A percentile compares a stretch with the other conserved stretches of the same genome.
phyloP scores from a whole-genome alignment of 2,797 vertebrate genomes.

The Siniperca scherzeri region DNA sequence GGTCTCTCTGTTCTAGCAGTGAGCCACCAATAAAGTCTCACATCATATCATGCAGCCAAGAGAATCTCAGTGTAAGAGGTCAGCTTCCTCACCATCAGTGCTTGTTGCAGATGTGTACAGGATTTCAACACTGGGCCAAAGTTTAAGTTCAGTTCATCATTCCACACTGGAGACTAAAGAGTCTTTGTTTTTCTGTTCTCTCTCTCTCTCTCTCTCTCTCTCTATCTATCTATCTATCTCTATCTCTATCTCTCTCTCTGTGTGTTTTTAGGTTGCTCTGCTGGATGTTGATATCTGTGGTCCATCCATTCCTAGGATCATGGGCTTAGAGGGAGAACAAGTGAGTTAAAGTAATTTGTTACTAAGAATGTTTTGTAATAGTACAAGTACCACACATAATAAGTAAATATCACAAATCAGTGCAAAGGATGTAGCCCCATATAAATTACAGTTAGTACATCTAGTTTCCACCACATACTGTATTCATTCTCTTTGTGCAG shows the following conservation, averaged over 20 bases:
- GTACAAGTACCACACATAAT: neutral
- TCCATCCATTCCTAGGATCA: slow-evolving; percentile 94
- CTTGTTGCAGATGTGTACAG: neutral
- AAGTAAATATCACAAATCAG: neutral
- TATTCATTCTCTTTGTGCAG: neutral
- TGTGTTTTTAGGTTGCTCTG: slow-evolving; percentile 91
- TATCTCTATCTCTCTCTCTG: neutral
- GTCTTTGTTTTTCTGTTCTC: neutral
- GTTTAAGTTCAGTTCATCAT: neutral
- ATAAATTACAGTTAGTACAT: neutral
- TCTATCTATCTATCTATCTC: too few species aligned
- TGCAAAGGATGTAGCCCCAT: neutral
- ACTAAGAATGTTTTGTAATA: neutral
- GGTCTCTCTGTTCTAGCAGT: neutral
- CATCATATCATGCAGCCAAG: neutral
- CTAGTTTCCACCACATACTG: neutral
- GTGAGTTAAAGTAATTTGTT: slow-evolving; percentile 69
- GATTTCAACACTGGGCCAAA: neutral
- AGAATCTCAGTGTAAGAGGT: neutral
- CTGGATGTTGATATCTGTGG: slow-evolving; percentile 97
- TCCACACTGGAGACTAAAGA: neutral
- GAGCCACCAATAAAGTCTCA: neutral
- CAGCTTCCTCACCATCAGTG: neutral
- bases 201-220: too few species aligned
- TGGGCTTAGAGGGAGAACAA: slow-evolving; percentile 98